Evolutionary conservation across 2,888 invertebrate species (phyloP), one percentile per base, ranked within the genome.

Genomic region (Drosophila borealis): DNA sequence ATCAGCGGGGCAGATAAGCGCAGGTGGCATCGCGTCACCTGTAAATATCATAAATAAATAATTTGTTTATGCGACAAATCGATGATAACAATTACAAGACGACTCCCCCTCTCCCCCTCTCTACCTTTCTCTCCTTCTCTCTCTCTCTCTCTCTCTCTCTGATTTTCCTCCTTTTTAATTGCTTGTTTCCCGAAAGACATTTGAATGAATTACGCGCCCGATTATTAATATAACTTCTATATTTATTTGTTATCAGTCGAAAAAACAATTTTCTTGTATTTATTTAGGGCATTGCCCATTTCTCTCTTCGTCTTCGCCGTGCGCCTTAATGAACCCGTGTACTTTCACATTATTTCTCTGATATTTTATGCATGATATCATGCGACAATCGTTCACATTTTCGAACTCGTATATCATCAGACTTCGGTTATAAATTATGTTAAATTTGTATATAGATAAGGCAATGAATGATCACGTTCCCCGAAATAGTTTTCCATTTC

Each of bases 151-250:
- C 10, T 37, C 10, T 42, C 4, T 14, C 45, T 34, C 13, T 41
- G 33, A 13, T 48, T 39, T 41, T 56, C 29, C 17, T 25, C 54
- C 29, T 25, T 29, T 54, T 21, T 85, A 88, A 84, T 84, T 88
- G 86, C 82, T 85, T 85, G 82, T 84, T 67, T 60, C 66, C 68
- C 39, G 44, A 45, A 64, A 70, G 53, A 78, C 70, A 85, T 88
- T 84, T 82, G 83, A 85, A 73, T 88, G 80, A 82, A 84, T 84
- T 88, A 84, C 88, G 74, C 80, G 34, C 51, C 61, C 61, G 74
- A 88, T 88, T 80, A 88, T 67, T 70, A 72, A 51, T 78, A 57
- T 48, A 59, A 67, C 49, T 51, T 54, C 44, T 36, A 45, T 34
- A n/a, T 11, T 33, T 51, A 44, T 25, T 55, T 42, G 11, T 50